These are phyloP conservation scores for Corythoichthys haematopterus DNA, from an alignment of 2,113 vertebrate species.

Conservation along the genomic window DNA sequence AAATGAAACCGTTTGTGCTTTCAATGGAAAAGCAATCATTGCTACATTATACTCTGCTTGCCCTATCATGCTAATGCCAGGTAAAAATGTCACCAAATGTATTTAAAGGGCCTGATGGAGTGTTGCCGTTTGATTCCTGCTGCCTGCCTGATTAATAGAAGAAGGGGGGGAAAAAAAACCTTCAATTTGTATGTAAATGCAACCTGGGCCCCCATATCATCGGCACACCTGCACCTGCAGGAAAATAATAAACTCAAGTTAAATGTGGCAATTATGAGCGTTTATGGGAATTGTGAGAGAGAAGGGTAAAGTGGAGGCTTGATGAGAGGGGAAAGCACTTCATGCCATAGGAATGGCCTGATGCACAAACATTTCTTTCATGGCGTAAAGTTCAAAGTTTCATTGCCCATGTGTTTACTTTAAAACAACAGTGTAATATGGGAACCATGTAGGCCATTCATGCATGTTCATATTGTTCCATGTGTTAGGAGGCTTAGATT, in stretches of 20 bases:
- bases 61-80: constrained; percentile 99
- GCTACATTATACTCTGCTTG: constrained; percentile 99
- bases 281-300: constrained; percentile 89
- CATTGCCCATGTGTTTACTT: background rate
- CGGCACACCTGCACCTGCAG: constrained; percentile 94
- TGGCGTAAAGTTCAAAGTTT: background rate
- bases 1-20: constrained; percentile 99
- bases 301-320: constrained; percentile 56
- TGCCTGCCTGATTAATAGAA: constrained; percentile 98
- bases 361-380: constrained; percentile 28
- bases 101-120: constrained; percentile 99
- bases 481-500: no score
- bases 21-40: constrained; percentile 99
- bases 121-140: constrained; percentile 98
- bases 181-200: constrained; percentile 99
- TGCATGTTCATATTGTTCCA: no score
- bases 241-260: constrained; percentile 99
- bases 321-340: constrained; percentile 65
- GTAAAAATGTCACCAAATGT: constrained; percentile 99
- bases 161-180: constrained; percentile 74
- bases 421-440: no score
- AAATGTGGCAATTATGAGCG: constrained; percentile 99
- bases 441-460: no score
- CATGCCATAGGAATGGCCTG: constrained; percentile 60
- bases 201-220: constrained; percentile 93